These are phyloP conservation scores for Selene dorsalis DNA, from an alignment of 2,797 vertebrate species.

Conservation along the genomic window DNA sequence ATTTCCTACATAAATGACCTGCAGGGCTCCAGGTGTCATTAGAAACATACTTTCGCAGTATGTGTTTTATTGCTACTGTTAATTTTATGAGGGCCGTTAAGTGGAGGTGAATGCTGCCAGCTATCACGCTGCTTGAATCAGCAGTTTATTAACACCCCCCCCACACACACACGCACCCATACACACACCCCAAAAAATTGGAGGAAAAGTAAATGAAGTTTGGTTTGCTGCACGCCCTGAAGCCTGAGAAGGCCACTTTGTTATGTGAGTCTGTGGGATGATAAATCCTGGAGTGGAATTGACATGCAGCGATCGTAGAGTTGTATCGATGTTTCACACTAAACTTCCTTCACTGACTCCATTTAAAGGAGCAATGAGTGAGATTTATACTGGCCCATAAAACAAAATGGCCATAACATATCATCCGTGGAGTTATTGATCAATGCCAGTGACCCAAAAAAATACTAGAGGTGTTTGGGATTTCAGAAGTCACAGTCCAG, in stretches of 20 bases:
- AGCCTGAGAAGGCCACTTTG: constrained; percentile 8
- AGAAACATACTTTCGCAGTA: constrained; percentile 81
- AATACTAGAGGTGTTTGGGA: constrained; percentile 40
- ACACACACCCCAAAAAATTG: neutral
- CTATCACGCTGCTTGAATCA: constrained; percentile 75
- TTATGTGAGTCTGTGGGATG: neutral
- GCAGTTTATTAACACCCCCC: constrained; percentile 65
- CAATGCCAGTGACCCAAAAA: constrained; percentile 43
- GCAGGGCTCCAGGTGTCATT: constrained; percentile 82
- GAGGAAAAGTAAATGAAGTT: constrained; percentile 32
- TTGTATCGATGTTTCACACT: constrained; percentile 43
- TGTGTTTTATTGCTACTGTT: constrained; percentile 83
- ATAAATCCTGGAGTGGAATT: constrained; percentile 30
- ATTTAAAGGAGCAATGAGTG: constrained; percentile 57
- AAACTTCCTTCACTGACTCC: constrained; percentile 50
- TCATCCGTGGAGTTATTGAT: constrained; percentile 53
- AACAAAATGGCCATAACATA: constrained; percentile 59
- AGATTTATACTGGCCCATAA: constrained; percentile 56
- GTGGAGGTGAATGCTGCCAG: constrained; percentile 80
- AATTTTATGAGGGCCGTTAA: constrained; percentile 84
- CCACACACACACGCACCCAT: neutral
- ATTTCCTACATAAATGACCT: constrained; percentile 80
- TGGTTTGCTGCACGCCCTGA: constrained; percentile 22
- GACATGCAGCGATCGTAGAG: constrained; percentile 41
- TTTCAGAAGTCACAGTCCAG: neutral